Evolutionary conservation across 2,797 vertebrate genomes (phyloP), one percentile per base, ranked within the genome.

Genomic region (Amblyopsis hoosieri): DNA sequence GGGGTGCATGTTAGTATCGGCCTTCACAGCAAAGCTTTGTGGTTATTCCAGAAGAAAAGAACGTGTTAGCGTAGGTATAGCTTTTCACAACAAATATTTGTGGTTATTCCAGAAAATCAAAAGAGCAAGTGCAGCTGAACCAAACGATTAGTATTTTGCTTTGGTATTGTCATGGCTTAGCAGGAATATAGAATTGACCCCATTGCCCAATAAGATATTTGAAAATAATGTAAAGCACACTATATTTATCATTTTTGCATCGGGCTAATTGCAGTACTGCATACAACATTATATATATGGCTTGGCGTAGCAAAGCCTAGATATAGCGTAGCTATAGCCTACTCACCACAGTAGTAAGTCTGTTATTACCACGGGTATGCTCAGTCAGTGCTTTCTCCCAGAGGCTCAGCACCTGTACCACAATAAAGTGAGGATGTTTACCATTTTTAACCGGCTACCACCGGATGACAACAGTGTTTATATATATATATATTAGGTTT

Each of bases 281-380:
- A 37, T 37, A 37, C 9, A 37, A 37, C 37, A 37, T 37, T 37
- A 9, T 37, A 53, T 3, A 55, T 55, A 29, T 13, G 29, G 37
- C 9, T 9, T 12, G 6, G 15, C 1, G 1, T 8, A 9, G 31
- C 10, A n/a, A 55, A 33, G 37, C 5, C 4, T 33, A 29, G 31
- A 60, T 42, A n/a, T 0, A 37, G 37, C 5, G 1, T 33, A 29
- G 31, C 62, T 42, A n/a, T 0, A 37, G 15, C 17, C 61, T 56
- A 84, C 87, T 89, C 74, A 89, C 87, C 87, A 83, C 83, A 82
- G 87, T 74, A 73, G 75, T 79, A 81, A 61, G 85, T 79, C 76
- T 82, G 76, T 75, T 60, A 74, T 69, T 81, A 67, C 69, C 84
- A 79, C 71, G 77, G 55, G 65, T 70, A 60, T 60, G 72, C 67